phyloP scores from a whole-genome alignment of 2,797 vertebrate genomes.

The Chloroceryle amazona region DNA sequence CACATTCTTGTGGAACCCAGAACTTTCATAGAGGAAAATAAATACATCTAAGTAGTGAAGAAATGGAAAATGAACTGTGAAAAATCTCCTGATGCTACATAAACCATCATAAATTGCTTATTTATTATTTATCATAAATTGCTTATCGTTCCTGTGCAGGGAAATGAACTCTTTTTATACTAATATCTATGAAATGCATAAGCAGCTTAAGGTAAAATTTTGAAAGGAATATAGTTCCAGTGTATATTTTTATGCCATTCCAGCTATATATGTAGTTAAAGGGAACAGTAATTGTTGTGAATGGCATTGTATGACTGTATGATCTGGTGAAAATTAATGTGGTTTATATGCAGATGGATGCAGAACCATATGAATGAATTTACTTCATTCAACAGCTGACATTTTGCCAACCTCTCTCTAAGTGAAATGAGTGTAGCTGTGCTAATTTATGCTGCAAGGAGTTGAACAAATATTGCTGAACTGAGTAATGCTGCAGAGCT shows the following conservation, averaged over 20 bases:
- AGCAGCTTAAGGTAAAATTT: neutral
- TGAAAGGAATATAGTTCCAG: neutral
- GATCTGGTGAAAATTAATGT: neutral
- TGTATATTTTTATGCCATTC: neutral
- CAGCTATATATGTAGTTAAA: neutral
- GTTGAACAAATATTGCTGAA: neutral
- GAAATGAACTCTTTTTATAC: neutral
- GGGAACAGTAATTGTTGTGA: neutral
- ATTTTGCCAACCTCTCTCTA: neutral
- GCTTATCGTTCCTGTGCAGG: neutral
- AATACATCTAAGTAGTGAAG: neutral
- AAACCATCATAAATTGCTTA: neutral
- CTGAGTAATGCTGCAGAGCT: neutral
- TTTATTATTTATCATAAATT: neutral
- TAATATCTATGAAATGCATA: neutral
- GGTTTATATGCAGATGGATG: neutral
- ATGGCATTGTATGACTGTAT: neutral
- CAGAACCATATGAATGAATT: neutral
- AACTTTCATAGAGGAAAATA: neutral
- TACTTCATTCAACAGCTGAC: neutral
- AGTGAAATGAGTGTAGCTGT: neutral
- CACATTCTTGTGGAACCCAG: neutral
- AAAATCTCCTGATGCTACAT: neutral
- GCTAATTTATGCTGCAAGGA: neutral
- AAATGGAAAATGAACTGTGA: neutral